Percentiles rank a stretch among this genome's conserved stretches.
phyloP scores from a whole-genome alignment of 2,888 invertebrate species.

The Pristionchus exspectatus region DNA sequence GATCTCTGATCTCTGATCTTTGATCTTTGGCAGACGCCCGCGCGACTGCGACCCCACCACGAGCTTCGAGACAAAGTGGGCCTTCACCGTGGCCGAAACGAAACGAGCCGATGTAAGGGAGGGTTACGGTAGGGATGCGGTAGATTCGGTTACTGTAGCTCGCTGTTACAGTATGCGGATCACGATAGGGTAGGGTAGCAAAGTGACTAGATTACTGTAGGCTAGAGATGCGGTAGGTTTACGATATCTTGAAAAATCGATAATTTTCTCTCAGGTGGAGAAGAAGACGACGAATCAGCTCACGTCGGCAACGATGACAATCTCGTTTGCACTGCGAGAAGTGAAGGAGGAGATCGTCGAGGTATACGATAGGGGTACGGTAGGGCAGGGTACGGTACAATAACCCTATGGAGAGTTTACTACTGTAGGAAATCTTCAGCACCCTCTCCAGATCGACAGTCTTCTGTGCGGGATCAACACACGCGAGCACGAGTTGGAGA shows the following conservation, averaged over 20 bases:
- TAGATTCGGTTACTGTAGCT: background rate
- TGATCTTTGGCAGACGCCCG: conserved; percentile 17
- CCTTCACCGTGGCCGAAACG: conserved; percentile 34
- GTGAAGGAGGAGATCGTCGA: conserved; percentile 48
- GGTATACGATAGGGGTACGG: background rate
- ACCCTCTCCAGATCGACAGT: conserved; percentile 25
- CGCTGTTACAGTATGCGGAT: background rate
- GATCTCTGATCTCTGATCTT: background rate
- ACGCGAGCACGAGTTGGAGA: conserved; percentile 46
- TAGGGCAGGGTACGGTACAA: too few species aligned
- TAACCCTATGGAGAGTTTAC: too few species aligned
- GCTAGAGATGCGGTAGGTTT: too few species aligned
- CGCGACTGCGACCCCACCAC: conserved; percentile 13
- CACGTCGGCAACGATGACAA: conserved; percentile 41
- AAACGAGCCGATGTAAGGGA: conserved; percentile 6
- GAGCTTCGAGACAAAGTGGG: conserved; percentile 51
- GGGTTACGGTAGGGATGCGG: background rate
- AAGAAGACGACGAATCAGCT: conserved; percentile 48
- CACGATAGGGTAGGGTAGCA: too few species aligned
- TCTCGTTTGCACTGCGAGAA: conserved; percentile 40
- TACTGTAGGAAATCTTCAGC: too few species aligned
- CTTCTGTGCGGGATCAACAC: conserved; percentile 18
- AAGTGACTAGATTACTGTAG: too few species aligned
- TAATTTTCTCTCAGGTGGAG: conserved; percentile 9
- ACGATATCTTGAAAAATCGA: background rate